Base-by-base conservation (phyloP, 2,113 vertebrate species). In the Nicator chloris region DNA sequence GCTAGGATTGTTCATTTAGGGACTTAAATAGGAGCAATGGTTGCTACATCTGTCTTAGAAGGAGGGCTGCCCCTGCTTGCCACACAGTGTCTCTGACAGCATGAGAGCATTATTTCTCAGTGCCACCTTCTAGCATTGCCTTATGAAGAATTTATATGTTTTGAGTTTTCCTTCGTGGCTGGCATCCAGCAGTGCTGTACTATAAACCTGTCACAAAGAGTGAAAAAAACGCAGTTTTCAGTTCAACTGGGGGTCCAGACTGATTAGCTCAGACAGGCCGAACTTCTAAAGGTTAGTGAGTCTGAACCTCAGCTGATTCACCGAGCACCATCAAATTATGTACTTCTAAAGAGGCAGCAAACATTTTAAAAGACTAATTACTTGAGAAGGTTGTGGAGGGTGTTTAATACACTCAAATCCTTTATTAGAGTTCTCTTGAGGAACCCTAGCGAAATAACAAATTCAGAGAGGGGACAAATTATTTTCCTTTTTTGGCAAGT, bases 71-170 rank as follows among this genome's bases (percentile, higher is more conserved):
- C 53, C 42, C 24, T 0, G 0, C 40, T 59, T 2, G 1, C 71
- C 71, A 53, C 2, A 4, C 31, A 33, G n/a, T 1, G 13, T 28
- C 61, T 93, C 88, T 92, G 87, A 80, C 85, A 91, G 90, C 90
- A 83, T 27, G 56, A 92, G 69, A 75, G 40, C 78, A 71, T 90
- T 95, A 93, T 92, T 93, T 83, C 86, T 86, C 92, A 61, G 61
- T 39, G 79, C 81, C 95, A 95, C 86, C 81, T 93, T 95, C 77
- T 71, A 86, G 57, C 28, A 3, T 72, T 95, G 80, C 93, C 78
- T 95, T 93, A 96, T 88, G 96, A 97, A 97, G 95, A 97, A 96
- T 96, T 94, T 92, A 93, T 96, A 83, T 93, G 82, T 87, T 96
- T 96, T 90, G 91, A 85, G 82, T 90, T 91, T 96, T 94, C 72